Evolutionary conservation across 2,113 vertebrate species (phyloP), one percentile per base, ranked within the genome.

Genomic region (Lepidothrix coronata): DNA sequence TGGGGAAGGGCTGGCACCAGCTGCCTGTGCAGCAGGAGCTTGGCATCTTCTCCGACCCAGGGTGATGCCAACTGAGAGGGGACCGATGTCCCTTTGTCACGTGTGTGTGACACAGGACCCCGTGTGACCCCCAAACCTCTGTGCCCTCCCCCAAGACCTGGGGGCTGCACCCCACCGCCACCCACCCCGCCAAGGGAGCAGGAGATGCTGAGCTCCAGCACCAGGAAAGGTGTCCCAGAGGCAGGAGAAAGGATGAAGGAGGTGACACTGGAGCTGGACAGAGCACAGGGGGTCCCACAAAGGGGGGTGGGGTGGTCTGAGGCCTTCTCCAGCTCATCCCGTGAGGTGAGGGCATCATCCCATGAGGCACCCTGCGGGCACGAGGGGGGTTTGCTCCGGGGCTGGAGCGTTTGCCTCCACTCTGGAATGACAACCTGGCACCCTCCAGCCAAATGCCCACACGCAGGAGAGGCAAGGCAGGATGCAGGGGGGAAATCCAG

Each of bases 231-330:
- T 31, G 58, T 55, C 54, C 41, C 4, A 41, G 25, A 67, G 33
- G 43, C 24, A 57, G 48, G 18, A 44, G 43, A 67, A 57, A 35
- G n/a, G 55, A 13, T 6, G 11, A 41, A 74, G 33, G 22, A 28
- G 49, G n/a, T 18, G 54, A 43, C 49, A 55, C 23, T 0, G 0
- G 75, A 48, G n/a, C 21, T 0, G 2, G 62, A 21, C 1, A 8
- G 55, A 70, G 44, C 62, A 39, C 11, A 11, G 41, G 41, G 25
- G 24, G 6, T 23, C 43, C 43, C 55, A 37, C 20, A 37, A 23
- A 59, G n/a, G 6, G 13, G 24, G 11, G 19, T 13, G 25, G 58
- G 25, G 55, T 30, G 43, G 33, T 37, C 14, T 59, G 33, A 46
- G 25, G n/a, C 17, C 12, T 62, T 41, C 11, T 27, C 37, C 37